Percentiles rank a stretch among this genome's conserved stretches.
phyloP scores from a whole-genome alignment of 2,113 vertebrate genomes.

The Sceloporus tristichus region DNA sequence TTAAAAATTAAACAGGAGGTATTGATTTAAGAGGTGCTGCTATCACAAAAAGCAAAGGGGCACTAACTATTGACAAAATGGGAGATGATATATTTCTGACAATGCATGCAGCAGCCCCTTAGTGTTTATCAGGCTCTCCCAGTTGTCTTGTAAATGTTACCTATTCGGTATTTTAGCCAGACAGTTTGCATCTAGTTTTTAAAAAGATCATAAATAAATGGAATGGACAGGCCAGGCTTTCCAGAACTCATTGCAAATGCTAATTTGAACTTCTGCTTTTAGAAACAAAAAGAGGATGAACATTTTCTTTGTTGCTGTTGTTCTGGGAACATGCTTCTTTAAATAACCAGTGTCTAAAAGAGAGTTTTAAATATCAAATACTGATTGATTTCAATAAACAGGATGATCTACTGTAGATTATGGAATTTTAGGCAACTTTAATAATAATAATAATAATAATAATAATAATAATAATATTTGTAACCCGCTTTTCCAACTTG shows the following conservation, averaged over 20 bases:
- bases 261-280: background rate
- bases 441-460: no score
- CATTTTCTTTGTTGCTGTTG: background rate
- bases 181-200: slow-evolving; percentile 55
- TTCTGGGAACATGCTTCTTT: background rate
- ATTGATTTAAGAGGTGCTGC: slow-evolving; percentile 73
- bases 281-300: background rate
- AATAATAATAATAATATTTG: no score
- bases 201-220: slow-evolving; percentile 50
- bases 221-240: slow-evolving; percentile 19
- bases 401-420: background rate
- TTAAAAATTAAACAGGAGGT: slow-evolving; percentile 80
- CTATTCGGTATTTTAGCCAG: slow-evolving; percentile 47
- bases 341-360: background rate
- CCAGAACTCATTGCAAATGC: background rate
- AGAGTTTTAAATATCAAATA: background rate
- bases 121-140: slow-evolving; percentile 54
- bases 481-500: no score
- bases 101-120: slow-evolving; percentile 40
- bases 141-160: slow-evolving; percentile 60
- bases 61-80: slow-evolving; percentile 62
- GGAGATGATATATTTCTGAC: slow-evolving; percentile 42
- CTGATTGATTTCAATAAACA: background rate
- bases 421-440: no score
- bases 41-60: slow-evolving; percentile 60